Evolutionary conservation across 2,888 invertebrate species (phyloP), one percentile per base, ranked within the genome.

Genomic region (Hermaeophaga mercurialis): DNA sequence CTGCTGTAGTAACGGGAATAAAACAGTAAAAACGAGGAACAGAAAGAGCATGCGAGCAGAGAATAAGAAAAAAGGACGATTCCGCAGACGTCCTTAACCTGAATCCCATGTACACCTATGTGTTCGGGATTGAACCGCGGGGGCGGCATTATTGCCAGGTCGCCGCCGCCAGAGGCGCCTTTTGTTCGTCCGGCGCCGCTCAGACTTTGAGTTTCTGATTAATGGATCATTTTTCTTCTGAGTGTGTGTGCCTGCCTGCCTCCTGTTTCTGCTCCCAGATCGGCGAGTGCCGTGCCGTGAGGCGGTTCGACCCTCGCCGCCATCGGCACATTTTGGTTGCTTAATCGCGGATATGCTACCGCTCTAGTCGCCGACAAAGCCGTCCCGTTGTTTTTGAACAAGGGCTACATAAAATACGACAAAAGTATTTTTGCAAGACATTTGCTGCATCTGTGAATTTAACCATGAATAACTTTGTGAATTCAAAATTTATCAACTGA

Each of bases 171-270:
- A 36, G 49, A 56, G 55, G 55, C 54, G 54, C 46, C 56, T 52
- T 52, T 53, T 53, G 45, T 53, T 53, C 53, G 36, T 26, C 36
- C 34, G 88, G 87, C 87, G 87, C 88, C 88, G 84, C 83, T 81
- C 85, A 86, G 87, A 86, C 87, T 87, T 85, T 85, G 83, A 83
- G 80, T 81, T 80, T 84, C 84, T 86, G 87, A 87, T 88, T 88
- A 88, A 88, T 88, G 88, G 88, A 87, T 87, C 86, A 86, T 86
- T 86, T 86, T 86, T 85, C 86, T 84, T 84, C 80, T 81, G 48
- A 48, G 26, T 38, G 48, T 39, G 48, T 39, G 48, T 26, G 48
- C 26, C 24, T 48, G 44, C 24, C 44, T 44, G 48, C 48, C 48
- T 73, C 59, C 57, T 58, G 47, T 41, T 54, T 54, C 54, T 48